Conservation (phyloP, 2,797 vertebrate species). For the Acipenser oxyrinchus region DNA sequence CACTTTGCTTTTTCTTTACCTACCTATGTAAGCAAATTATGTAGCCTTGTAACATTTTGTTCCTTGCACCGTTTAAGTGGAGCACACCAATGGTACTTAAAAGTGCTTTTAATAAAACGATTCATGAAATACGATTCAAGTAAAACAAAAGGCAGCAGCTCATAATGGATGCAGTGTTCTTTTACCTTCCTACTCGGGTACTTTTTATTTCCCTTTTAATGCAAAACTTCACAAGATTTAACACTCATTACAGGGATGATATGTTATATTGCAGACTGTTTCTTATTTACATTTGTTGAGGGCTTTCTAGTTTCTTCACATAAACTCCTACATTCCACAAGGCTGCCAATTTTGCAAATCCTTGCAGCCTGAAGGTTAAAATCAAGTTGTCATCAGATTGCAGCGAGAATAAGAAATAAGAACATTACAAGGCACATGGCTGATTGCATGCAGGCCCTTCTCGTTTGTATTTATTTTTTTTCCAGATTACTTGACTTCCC, state of each 20-base stretch:
- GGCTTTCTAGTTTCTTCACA: not conserved
- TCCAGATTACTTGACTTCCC: conserved; percentile 24
- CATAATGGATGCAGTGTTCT: not conserved
- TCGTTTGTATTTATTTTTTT: conserved; percentile 35
- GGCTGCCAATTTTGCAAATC: conserved; percentile 29
- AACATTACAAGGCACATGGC: conserved; percentile 28
- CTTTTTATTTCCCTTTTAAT: not conserved
- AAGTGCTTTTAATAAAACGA: too few relatives aligned
- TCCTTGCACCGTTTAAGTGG: conserved; percentile 25
- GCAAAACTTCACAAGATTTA: not conserved
- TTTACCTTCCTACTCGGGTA: conserved; percentile 3
- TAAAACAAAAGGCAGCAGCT: too few relatives aligned
- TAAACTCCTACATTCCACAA: conserved; percentile 40
- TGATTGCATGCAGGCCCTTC: conserved; percentile 31
- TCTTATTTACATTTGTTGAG: not conserved
- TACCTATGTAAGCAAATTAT: conserved; percentile 44
- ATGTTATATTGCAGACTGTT: not conserved
- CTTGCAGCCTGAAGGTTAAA: conserved; percentile 49
- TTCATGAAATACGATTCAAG: too few relatives aligned
- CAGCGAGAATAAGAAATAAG: conserved; percentile 40
- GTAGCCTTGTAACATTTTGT: conserved; percentile 34
- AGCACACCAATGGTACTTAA: not conserved
- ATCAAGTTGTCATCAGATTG: conserved; percentile 55
- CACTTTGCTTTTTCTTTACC: conserved; percentile 43
- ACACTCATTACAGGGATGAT: not conserved